Evolutionary conservation across 2,888 invertebrate genomes (phyloP).

Genomic region (Scaptomyza tumidula): DNA sequence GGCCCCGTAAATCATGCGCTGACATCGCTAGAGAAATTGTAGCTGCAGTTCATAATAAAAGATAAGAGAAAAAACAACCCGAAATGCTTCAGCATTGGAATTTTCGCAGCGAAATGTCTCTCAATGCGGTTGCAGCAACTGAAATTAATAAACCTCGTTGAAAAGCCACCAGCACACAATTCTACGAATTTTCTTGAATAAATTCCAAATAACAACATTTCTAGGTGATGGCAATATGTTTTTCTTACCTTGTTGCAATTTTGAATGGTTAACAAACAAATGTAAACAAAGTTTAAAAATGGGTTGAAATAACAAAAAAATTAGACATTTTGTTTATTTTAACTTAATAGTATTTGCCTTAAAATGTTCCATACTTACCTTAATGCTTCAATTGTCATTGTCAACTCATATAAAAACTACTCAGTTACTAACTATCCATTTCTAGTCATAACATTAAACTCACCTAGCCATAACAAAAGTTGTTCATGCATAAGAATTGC

Average conservation of each 20-base stretch:
- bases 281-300: neutral
- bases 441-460: neutral
- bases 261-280: neutral
- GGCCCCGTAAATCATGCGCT: slow-evolving; percentile 76
- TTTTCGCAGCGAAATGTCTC: slow-evolving; percentile 43
- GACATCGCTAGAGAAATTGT: slow-evolving; percentile 72
- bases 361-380: too few relatives aligned
- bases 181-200: neutral
- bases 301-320: too few relatives aligned
- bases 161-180: slow-evolving; percentile 23
- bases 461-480: neutral
- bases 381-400: neutral
- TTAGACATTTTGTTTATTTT: too few relatives aligned
- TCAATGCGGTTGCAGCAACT: slow-evolving; percentile 40
- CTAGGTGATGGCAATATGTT: slow-evolving; percentile 20
- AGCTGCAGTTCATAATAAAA: slow-evolving; percentile 75
- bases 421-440: slow-evolving; percentile 13
- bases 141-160: slow-evolving; percentile 66
- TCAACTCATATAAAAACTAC: slow-evolving; percentile 3
- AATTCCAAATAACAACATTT: neutral
- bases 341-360: too few relatives aligned
- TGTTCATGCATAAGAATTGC: neutral
- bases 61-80: slow-evolving; percentile 47
- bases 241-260: neutral
- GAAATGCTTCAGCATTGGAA: slow-evolving; percentile 50